A percentile compares a stretch with the other conserved stretches of the same genome.
Evolutionary conservation across 2,113 vertebrate species (phyloP).

Genomic region (Pterocles gutturalis): DNA sequence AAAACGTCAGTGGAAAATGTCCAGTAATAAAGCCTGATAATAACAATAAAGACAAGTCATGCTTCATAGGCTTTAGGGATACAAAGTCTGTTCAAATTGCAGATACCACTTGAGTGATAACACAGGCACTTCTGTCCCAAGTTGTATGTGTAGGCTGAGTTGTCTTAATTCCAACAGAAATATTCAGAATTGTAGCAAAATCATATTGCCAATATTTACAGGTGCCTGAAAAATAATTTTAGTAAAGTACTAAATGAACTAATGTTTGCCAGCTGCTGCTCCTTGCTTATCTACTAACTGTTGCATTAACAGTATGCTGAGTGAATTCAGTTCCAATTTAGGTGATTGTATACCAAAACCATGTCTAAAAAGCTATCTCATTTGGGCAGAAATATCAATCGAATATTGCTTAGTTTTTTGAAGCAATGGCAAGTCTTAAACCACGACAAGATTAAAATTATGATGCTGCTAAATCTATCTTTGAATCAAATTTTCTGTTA

Average conservation of each 20-base stretch:
- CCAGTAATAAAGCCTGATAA: background rate
- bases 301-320: background rate
- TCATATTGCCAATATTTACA: background rate
- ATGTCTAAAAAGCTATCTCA: background rate
- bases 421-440: background rate
- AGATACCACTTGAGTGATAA: background rate
- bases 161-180: background rate
- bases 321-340: background rate
- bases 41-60: background rate
- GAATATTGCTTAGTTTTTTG: fast-evolving
- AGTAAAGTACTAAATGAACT: fast-evolving
- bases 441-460: background rate
- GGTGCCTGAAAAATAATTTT: background rate
- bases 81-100: background rate
- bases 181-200: background rate
- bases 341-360: background rate
- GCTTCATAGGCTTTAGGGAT: background rate
- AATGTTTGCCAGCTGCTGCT: background rate
- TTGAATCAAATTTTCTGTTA: background rate
- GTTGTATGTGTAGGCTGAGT: background rate
- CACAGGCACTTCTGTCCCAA: background rate
- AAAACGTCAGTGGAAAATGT: background rate
- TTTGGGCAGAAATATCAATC: background rate
- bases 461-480: background rate
- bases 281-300: background rate